Base-by-base conservation (phyloP, 2,888 invertebrate species). In the Xylophagus ater region DNA sequence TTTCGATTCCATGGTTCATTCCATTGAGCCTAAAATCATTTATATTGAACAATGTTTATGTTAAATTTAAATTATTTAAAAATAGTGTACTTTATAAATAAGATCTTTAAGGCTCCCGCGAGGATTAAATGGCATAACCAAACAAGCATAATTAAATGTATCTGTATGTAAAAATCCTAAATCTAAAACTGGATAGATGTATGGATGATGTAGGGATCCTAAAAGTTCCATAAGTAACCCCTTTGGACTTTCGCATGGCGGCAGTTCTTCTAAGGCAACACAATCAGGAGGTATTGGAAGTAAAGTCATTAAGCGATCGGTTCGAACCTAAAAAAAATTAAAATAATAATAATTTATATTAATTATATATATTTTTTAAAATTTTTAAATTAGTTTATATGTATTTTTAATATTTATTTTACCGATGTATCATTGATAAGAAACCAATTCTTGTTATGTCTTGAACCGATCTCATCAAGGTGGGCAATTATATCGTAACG, bases 361-460 rank as follows among this genome's bases (percentile, higher is more conserved):
- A 14, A 15, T 29, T 29, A 13, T 14, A 12, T 12, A 12, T n/a
- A 5, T 12, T 26, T 26, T 26, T n/a, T 5, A 8, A 26, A n/a
- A 26, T 28, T 35, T 32, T 19, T 9, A 34, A 15, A 30, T 19
- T 17, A 35, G 9, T 17, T 19, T 23, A 23, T 17, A 29, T 7
- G 12, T 12, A 35, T 9, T 4, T 28, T 25, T 30, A 40, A 21
- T 23, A 15, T 14, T 30, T 33, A 45, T 55, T 56, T 51, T 47
- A 78, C 79, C 63, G 80, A 77, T 50, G 77, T 78, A 62, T 92
- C 90, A 54, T 79, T 79, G 43, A 92, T 82, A 18, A 84, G 76
- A 61, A 90, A 92, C 92, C 92, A 93, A 60, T 88, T 80, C 61
- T 90, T 90, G 62, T 83, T 83, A 37, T 81, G 70, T 38, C 92